Conservation (phyloP, 2,113 vertebrate species). For the Apteryx mantelli region DNA sequence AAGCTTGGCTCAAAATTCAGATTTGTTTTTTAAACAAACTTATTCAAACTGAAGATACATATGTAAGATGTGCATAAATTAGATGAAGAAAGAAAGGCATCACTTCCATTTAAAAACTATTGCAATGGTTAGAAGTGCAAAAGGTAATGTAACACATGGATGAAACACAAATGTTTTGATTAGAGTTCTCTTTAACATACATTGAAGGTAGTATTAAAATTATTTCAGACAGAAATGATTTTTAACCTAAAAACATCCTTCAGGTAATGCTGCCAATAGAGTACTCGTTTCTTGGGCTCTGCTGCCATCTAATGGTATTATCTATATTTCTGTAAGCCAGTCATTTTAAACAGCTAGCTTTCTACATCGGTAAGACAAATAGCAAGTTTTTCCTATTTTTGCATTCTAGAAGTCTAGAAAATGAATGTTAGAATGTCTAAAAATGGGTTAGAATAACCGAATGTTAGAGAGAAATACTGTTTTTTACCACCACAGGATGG, state of each 20-base stretch:
- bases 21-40: background rate
- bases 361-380: fast-evolving
- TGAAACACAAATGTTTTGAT: background rate
- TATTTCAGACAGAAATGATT: fast-evolving
- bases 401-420: background rate
- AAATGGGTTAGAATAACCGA: background rate
- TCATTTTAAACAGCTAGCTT: fast-evolving
- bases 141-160: fast-evolving
- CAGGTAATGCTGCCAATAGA: too few species aligned
- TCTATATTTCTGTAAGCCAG: fast-evolving
- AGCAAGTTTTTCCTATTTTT: background rate
- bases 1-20: background rate
- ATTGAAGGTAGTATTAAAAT: fast-evolving
- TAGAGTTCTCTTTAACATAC: background rate
- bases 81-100: background rate
- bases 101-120: fast-evolving
- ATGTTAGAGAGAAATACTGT: fast-evolving
- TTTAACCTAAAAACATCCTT: background rate
- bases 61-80: fast-evolving
- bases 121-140: background rate
- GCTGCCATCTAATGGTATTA: conserved; percentile 16
- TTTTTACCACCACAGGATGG: background rate
- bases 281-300: background rate
- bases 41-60: background rate
- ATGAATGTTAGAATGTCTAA: background rate